Base-by-base conservation (phyloP, 1,140 invertebrate species). In the Ips nitidus region DNA sequence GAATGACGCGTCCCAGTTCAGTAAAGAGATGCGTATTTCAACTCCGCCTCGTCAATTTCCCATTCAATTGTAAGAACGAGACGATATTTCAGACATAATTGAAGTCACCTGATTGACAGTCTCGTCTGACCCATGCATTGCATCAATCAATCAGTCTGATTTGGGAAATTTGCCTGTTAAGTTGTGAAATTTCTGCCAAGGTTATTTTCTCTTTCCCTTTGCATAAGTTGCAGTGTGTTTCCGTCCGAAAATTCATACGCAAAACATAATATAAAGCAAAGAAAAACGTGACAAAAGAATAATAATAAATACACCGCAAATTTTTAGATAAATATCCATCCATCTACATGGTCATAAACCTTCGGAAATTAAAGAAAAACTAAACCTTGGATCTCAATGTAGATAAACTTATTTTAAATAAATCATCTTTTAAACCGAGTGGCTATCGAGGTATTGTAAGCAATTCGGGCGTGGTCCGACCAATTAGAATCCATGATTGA, bases 71-170 rank as follows among this genome's bases (percentile, higher is more conserved):
- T 66, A 40, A 57, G 39, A 52, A 57, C 64, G 50, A 41, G 55
- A 57, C 55, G 43, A 58, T 66, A 66, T 58, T 66, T 66, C 64
- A 66, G 64, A 66, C 55, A 58, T 66, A 66, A 66, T 66, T 66
- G 64, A 66, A 66, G 58, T 66, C 53, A 39, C 53, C 42, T 22
- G 53, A 66, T 57, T 57, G 55, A 47, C 53, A 66, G 55, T 43
- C 38, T 45, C 38, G 57, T 41, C 39, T 43, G 1, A 22, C 55
- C 41, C 58, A 39, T 47, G 22, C 55, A 22, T 22, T 22, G 0
- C 22, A 1, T 47, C 38, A 43, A 58, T 66, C 64, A 58, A 66
- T 58, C 53, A 66, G 41, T 1, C 39, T 52, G 45, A 22, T 45
- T 52, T 5, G 60, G 43, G 37, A 38, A 6, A 62, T 8, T 40